phyloP scores from a whole-genome alignment of 2,888 invertebrate genomes.

The Amphimallon solstitiale region DNA sequence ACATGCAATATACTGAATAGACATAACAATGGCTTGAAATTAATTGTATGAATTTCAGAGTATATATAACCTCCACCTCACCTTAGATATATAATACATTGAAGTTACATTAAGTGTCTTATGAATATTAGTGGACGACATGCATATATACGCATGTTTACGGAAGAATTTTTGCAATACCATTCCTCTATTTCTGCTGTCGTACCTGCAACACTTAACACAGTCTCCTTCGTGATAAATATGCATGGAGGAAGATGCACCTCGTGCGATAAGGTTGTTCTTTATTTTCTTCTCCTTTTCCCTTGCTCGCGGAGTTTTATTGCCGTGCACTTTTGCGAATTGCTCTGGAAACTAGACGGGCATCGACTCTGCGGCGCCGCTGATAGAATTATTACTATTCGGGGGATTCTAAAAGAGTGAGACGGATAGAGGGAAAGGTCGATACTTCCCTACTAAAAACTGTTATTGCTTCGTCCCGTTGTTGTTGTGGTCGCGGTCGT shows the following conservation, averaged over 20 bases:
- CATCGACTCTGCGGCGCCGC: conserved; percentile 41
- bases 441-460: conserved; percentile 17
- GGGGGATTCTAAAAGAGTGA: background rate
- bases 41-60: too few relatives aligned
- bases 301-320: conserved; percentile 34
- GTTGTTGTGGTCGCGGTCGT: conserved; percentile 10
- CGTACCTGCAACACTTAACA: background rate
- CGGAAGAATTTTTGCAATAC: background rate
- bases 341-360: conserved; percentile 39
- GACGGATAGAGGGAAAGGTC: conserved; percentile 16
- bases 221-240: conserved; percentile 1
- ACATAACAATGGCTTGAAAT: too few relatives aligned
- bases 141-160: background rate
- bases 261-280: background rate
- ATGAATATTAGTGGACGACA: too few relatives aligned
- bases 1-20: too few relatives aligned
- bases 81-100: too few relatives aligned
- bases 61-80: too few relatives aligned
- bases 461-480: conserved; percentile 12
- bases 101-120: too few relatives aligned
- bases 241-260: conserved; percentile 7
- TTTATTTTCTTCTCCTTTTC: background rate
- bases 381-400: conserved; percentile 43
- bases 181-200: background rate
- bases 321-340: conserved; percentile 39